phyloP scores from a whole-genome alignment of 2,113 vertebrate species.

The Malurus melanocephalus region DNA sequence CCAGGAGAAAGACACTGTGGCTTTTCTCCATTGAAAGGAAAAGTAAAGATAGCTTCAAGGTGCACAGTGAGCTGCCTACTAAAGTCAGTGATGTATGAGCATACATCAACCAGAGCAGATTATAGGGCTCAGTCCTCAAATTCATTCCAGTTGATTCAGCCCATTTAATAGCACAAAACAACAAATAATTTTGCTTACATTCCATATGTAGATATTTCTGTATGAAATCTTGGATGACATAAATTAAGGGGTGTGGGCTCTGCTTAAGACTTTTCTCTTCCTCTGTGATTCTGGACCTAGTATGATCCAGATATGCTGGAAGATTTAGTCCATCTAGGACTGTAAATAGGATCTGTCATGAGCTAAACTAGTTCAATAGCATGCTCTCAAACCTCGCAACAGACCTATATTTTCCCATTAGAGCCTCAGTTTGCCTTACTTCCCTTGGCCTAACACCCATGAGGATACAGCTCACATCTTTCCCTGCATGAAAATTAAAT shows the following conservation, averaged over 20 bases:
- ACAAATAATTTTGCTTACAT: not conserved
- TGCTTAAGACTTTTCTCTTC: not conserved
- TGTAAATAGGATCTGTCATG: not conserved
- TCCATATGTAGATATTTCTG: not conserved
- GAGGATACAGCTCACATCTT: not conserved
- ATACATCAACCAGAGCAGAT: not conserved
- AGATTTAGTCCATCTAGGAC: not conserved
- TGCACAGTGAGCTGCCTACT: not conserved
- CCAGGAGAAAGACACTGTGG: not conserved
- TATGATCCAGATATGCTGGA: not conserved
- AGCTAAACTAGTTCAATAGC: not conserved
- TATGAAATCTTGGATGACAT: not conserved
- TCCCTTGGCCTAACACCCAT: not conserved
- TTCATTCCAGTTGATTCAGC: not conserved
- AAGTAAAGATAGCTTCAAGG: not conserved
- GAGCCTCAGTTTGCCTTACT: not conserved
- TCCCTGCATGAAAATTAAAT: conserved; percentile 27
- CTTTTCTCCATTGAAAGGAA: not conserved
- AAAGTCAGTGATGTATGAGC: not conserved
- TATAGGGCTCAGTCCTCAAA: not conserved
- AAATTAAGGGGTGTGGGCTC: not conserved
- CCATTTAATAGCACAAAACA: not conserved
- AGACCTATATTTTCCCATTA: not conserved
- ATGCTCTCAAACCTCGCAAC: not conserved
- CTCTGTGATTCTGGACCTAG: not conserved